Evolutionary conservation across 2,888 invertebrate genomes (phyloP).

Genomic region (Isotomurus palustris): DNA sequence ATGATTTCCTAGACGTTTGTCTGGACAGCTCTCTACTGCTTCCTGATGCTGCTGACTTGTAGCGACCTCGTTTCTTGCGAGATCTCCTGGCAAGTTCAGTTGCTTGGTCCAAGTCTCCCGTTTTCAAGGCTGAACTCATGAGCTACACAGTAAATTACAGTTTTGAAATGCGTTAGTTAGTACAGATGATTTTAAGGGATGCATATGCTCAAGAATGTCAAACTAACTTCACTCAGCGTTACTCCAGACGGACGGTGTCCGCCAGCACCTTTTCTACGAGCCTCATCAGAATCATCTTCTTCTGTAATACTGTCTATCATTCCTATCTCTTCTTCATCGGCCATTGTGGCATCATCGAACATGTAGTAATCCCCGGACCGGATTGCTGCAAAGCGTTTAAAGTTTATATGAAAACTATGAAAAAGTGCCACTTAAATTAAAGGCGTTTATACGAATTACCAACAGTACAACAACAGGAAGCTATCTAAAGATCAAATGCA

Average conservation of each 20-base stretch:
- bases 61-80: neutral
- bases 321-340: slow-evolving; percentile 57
- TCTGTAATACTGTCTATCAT: slow-evolving; percentile 48
- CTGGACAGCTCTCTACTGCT: neutral
- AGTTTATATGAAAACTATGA: neutral
- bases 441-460: too few relatives aligned
- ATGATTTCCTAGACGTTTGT: neutral
- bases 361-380: slow-evolving; percentile 98
- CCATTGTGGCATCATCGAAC: slow-evolving; percentile 91
- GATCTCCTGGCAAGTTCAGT: neutral
- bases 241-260: slow-evolving; percentile 46
- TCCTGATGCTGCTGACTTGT: too few relatives aligned
- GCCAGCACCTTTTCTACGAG: slow-evolving; percentile 50
- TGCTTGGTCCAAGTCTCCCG: slow-evolving; percentile 16
- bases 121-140: slow-evolving; percentile 35
- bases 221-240: slow-evolving; percentile 52
- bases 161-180: neutral
- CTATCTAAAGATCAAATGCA: too few relatives aligned
- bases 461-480: too few relatives aligned
- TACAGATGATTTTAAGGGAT: neutral
- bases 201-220: too few relatives aligned
- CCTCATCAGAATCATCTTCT: slow-evolving; percentile 58
- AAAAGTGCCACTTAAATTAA: neutral
- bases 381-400: slow-evolving; percentile 88
- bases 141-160: slow-evolving; percentile 17